A percentile compares a stretch with the other conserved stretches of the same genome.
These are phyloP conservation scores for Drosophila meridionalis DNA, from an alignment of 2,888 invertebrate genomes.

Conservation along the genomic window DNA sequence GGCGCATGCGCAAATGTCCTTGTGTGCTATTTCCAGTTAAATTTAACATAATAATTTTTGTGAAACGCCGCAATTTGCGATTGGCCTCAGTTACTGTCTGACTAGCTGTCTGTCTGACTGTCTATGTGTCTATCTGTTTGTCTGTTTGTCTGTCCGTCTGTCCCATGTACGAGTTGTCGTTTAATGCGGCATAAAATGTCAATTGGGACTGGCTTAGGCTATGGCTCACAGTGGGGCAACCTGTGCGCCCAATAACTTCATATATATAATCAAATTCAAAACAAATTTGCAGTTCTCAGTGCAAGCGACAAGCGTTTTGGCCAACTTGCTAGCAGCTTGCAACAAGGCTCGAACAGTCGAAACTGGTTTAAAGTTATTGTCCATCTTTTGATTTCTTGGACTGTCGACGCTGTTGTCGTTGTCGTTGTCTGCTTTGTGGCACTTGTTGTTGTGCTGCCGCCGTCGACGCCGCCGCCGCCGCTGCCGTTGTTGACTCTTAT, in stretches of 20 bases:
- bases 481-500: slow-evolving; percentile 69
- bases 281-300: slow-evolving; percentile 72
- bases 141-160: slow-evolving; percentile 34
- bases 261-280: slow-evolving; percentile 75
- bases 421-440: slow-evolving; percentile 64
- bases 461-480: slow-evolving; percentile 12
- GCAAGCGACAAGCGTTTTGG: slow-evolving; percentile 49
- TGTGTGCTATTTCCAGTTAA: slow-evolving; percentile 77
- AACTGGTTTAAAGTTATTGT: slow-evolving; percentile 81
- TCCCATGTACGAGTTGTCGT: slow-evolving; percentile 53
- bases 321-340: slow-evolving; percentile 39
- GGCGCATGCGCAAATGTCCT: slow-evolving; percentile 77
- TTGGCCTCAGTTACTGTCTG: slow-evolving; percentile 49
- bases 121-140: slow-evolving; percentile 18
- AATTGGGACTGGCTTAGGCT: slow-evolving; percentile 64
- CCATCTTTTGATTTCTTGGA: slow-evolving; percentile 80
- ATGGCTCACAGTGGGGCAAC: slow-evolving; percentile 36
- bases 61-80: slow-evolving; percentile 74
- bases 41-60: slow-evolving; percentile 80
- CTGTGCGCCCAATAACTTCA: slow-evolving; percentile 65
- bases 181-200: slow-evolving; percentile 77
- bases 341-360: slow-evolving; percentile 68
- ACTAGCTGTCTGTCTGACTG: slow-evolving; percentile 31
- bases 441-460: slow-evolving; percentile 46
- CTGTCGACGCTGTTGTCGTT: slow-evolving; percentile 65